A percentile compares a stretch with the other conserved stretches of the same genome.
Conservation (phyloP, 2,888 invertebrate species). For the Eudemis profundana region DNA sequence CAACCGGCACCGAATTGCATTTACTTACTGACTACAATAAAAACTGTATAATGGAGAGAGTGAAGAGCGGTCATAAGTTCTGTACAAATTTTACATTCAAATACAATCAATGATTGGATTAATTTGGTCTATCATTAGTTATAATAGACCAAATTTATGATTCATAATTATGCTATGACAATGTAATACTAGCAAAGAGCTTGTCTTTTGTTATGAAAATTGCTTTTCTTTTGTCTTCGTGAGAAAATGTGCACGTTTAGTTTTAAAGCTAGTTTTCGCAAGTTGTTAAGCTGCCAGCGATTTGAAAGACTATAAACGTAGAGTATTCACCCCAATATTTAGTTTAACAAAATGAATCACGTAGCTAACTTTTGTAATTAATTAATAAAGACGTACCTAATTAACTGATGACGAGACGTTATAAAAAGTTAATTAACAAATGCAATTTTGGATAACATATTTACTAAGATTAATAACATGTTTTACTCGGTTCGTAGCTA, state of each 20-base stretch:
- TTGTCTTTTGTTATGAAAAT: no score
- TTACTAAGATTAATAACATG: no score
- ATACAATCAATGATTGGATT: no score
- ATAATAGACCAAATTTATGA: no score
- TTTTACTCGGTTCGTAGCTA: not conserved
- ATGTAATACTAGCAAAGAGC: no score
- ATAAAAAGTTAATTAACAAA: slow-evolving; percentile 21
- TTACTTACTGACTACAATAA: no score
- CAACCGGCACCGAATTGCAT: no score
- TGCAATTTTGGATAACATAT: not conserved
- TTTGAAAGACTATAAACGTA: not conserved
- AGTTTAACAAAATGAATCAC: slow-evolving; percentile 2
- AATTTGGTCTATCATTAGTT: no score
- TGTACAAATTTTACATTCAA: no score
- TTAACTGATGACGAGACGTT: slow-evolving; percentile 15
- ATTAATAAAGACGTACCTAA: slow-evolving; percentile 18
- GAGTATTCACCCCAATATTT: not conserved
- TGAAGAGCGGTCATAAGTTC: no score
- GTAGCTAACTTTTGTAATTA: slow-evolving; percentile 22
- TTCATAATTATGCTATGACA: no score
- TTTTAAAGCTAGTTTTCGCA: not conserved
- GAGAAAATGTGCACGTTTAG: not conserved
- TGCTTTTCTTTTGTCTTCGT: not conserved
- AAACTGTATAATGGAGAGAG: no score
- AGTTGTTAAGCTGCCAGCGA: not conserved